Base-by-base conservation (phyloP, 2,113 vertebrate species). In the Asarcornis scutulata region DNA sequence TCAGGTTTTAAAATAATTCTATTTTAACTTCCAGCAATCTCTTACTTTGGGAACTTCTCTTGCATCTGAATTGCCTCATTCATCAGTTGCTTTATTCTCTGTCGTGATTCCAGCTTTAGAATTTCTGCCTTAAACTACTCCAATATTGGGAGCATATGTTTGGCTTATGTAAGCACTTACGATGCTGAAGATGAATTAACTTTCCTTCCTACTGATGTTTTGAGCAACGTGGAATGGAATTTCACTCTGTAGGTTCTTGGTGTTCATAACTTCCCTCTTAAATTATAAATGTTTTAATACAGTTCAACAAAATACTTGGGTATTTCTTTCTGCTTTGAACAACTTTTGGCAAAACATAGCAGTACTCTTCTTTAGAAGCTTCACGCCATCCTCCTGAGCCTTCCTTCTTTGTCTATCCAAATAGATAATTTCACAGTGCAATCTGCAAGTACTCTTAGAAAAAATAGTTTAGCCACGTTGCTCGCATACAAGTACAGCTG, bases 1-100 rank as follows among this genome's bases (percentile, higher is more conserved):
- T 72, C 55, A 67, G 67, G 55, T 83, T 93, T 96, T 44, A 71
- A 89, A 86, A 88, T 26, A 82, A 56, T 58, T 36, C 20, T 56
- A 4, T 50, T 81, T 78, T 84, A 78, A 91, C 42, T 91, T 1
- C 29, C 74, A 80, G 15, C 21, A 48, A 11, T 77, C 72, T 89
- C 88, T 81, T 76, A 56, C 59, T 86, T 34, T 53, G 62, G 46
- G 31, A 93, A 68, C 23, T 46, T 71, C 18, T 55, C 7, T 26
- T 83, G 67, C 80, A 68, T 59, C 36, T 27, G 56, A 81, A 62
- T 58, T 60, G 15, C 52, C n/a, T 73, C n/a, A 76, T 60, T 72
- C 36, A 42, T 32, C n/a, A 5, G n/a, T 34, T 16, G 17, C 69
- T 86, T 81, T 58, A 12, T 34, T 84, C 48, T 79, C 40, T 11